These are phyloP conservation scores for Haliaeetus leucogaster DNA, from an alignment of 2,113 vertebrate genomes.

Conservation along the genomic window DNA sequence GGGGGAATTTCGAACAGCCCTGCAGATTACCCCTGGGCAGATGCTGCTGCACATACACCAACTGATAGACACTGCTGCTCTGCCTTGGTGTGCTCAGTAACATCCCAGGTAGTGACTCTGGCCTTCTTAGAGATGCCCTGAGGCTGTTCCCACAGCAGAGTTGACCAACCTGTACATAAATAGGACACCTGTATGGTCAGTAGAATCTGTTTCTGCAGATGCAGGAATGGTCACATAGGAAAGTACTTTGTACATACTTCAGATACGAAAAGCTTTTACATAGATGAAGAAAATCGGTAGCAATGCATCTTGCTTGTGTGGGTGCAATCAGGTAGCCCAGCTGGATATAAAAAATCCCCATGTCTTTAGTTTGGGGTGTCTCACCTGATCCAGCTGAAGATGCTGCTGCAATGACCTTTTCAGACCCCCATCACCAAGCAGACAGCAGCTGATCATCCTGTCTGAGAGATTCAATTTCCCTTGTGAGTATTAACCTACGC, in stretches of 20 bases:
- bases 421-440: background rate
- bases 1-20: background rate
- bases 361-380: background rate
- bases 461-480: background rate
- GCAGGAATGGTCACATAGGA: background rate
- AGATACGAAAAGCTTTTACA: background rate
- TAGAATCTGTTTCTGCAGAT: background rate
- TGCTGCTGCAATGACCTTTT: background rate
- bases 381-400: background rate
- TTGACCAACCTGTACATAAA: background rate
- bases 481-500: background rate
- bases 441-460: background rate
- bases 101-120: rapidly evolving
- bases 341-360: background rate
- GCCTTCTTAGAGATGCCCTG: background rate
- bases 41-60: background rate
- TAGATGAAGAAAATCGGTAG: background rate
- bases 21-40: background rate
- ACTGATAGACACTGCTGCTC: background rate
- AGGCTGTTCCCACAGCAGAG: background rate
- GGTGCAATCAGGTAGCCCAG: too few species aligned
- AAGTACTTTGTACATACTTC: background rate
- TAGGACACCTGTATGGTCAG: background rate
- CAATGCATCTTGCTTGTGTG: background rate
- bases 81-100: rapidly evolving